These are phyloP conservation scores for Cosmopolites sordidus DNA, from an alignment of 2,888 invertebrate genomes.

Conservation along the genomic window DNA sequence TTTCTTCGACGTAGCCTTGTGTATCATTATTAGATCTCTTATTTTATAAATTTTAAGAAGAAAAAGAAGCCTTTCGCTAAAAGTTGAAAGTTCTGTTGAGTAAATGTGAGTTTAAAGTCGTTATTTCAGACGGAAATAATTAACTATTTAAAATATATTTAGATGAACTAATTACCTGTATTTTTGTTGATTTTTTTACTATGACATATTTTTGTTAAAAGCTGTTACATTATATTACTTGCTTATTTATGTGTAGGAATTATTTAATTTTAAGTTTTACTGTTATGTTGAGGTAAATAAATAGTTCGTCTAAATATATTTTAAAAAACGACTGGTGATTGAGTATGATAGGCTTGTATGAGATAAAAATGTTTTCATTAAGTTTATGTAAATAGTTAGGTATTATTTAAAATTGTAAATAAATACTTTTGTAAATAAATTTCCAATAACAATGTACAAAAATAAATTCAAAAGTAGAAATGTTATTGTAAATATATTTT, in stretches of 20 bases:
- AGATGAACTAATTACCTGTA: not conserved
- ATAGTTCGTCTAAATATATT: conserved; percentile 1
- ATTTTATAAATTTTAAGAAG: too few species aligned
- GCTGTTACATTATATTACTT: not conserved
- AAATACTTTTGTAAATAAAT: conserved; percentile 20
- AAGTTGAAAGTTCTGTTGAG: too few species aligned
- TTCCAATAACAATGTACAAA: conserved; percentile 20
- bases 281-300: not conserved
- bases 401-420: conserved; percentile 16
- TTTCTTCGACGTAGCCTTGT: too few species aligned
- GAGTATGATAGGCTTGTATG: conserved; percentile 3
- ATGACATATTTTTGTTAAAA: too few species aligned
- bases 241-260: not conserved
- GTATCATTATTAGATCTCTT: too few species aligned
- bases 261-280: not conserved
- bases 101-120: too few species aligned
- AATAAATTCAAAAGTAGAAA: conserved; percentile 17
- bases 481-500: conserved; percentile 25
- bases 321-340: conserved; percentile 14
- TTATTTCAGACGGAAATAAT: too few species aligned
- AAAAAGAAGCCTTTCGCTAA: too few species aligned
- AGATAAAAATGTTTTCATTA: conserved; percentile 6
- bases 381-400: conserved; percentile 6
- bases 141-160: not conserved
- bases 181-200: not conserved